phyloP scores from a whole-genome alignment of 2,888 invertebrate genomes.

The Merodon equestris region DNA sequence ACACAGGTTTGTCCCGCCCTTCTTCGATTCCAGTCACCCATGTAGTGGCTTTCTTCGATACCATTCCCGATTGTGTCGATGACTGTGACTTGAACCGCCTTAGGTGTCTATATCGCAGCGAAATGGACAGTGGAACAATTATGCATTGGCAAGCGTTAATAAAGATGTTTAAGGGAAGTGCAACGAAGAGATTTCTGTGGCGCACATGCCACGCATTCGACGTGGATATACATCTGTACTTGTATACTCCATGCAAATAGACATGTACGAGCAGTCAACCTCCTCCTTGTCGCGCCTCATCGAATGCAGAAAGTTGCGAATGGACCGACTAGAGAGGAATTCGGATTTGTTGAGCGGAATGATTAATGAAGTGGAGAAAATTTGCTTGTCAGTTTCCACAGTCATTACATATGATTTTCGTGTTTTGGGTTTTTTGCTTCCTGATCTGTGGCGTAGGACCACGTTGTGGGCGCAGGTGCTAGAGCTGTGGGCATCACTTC shows the following conservation, averaged over 20 bases:
- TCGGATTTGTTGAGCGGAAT: constrained; percentile 58
- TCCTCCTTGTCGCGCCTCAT: too few species aligned
- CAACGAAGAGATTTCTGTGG: constrained; percentile 37
- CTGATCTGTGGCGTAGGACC: constrained; percentile 9
- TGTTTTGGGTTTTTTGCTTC: constrained; percentile 2
- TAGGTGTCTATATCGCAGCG: constrained; percentile 47
- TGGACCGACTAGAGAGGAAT: constrained; percentile 8
- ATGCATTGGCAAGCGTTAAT: background rate
- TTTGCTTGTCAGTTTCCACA: constrained; percentile 62
- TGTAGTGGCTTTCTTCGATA: too few species aligned
- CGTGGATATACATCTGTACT: constrained; percentile 7
- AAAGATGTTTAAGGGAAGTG: constrained; percentile 41
- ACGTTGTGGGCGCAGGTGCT: constrained; percentile 22
- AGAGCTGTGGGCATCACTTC: too few species aligned
- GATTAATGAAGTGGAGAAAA: constrained; percentile 68
- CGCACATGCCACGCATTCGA: constrained; percentile 50
- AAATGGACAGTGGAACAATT: background rate
- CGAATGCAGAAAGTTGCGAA: constrained; percentile 13
- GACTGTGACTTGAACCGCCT: constrained; percentile 55
- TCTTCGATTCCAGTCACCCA: constrained; percentile 20
- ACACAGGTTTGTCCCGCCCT: constrained; percentile 51
- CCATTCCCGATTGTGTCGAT: constrained; percentile 31
- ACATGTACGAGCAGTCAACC: too few species aligned
- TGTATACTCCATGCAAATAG: too few species aligned
- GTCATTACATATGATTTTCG: constrained; percentile 65